These are phyloP conservation scores for Ypsolopha sequella DNA, from an alignment of 2,888 invertebrate genomes.

Conservation along the genomic window DNA sequence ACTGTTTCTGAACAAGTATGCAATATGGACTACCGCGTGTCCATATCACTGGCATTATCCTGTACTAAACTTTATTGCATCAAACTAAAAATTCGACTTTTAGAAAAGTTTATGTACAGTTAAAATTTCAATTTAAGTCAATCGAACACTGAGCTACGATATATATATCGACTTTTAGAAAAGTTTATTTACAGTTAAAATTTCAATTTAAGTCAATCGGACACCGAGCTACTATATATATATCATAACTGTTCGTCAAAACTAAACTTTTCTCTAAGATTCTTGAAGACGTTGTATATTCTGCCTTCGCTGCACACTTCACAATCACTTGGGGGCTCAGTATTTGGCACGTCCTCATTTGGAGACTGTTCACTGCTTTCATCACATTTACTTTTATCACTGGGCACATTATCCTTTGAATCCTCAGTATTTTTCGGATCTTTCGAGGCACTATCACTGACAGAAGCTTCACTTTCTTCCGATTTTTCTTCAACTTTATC, in stretches of 20 bases:
- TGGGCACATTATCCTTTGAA: slow-evolving; percentile 8
- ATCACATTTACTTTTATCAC: slow-evolving; percentile 7
- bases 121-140: no score
- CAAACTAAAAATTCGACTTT: not conserved
- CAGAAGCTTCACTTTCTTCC: not conserved
- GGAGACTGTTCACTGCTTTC: slow-evolving; percentile 5
- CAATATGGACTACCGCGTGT: no score
- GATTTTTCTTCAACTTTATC: slow-evolving; percentile 6
- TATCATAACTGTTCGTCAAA: slow-evolving; percentile 23
- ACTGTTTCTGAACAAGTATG: no score
- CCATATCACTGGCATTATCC: no score
- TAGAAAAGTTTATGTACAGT: not conserved
- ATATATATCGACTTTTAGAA: no score
- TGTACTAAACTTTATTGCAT: no score
- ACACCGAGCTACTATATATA: not conserved
- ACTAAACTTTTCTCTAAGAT: slow-evolving; percentile 46
- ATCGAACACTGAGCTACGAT: not conserved
- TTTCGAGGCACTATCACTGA: slow-evolving; percentile 5
- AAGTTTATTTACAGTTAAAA: not conserved
- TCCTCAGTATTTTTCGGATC: slow-evolving; percentile 6
- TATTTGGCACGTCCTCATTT: not conserved
- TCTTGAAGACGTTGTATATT: slow-evolving; percentile 42
- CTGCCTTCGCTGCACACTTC: slow-evolving; percentile 44
- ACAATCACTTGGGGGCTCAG: slow-evolving; percentile 15
- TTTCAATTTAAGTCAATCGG: no score